Base-by-base conservation (phyloP, 2,113 vertebrate species). In the Conger conger region DNA sequence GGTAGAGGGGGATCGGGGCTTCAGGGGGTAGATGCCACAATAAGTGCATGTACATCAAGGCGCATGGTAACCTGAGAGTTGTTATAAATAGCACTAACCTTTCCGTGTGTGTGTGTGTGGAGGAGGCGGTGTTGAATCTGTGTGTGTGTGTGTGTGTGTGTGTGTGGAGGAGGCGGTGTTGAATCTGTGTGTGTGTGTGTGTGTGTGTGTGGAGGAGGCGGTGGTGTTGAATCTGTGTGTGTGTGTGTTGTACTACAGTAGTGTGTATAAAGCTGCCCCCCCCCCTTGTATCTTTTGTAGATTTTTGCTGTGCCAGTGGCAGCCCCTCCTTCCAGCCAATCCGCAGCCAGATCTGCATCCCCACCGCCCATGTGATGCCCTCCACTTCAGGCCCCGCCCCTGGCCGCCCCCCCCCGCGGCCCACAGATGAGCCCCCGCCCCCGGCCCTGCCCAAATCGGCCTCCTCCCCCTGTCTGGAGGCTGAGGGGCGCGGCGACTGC, bases 321-420 rank as follows among this genome's bases (percentile, higher is more conserved):
- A 93, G 96, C 87, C 94, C 96, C 11, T 96, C 97, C 86, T 99
- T 99, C 93, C 97, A 97, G 85, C 97, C 98, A 87, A 98, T 99
- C 93, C 96, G 94, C 93, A 96, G 95, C 92, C 98, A 98, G 89
- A 94, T 96, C 88, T 94, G 96, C 86, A 99, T 99, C 92, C 98
- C 98, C 80, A 99, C 98, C 86, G 98, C 98, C 90, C 98, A 98
- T 95, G 97, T 99, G 93, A 98, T 99, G 96, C 98, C 98, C 92
- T 99, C 98, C 90, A 99, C 97, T 0, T 90, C 97, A 91, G 96
- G 95, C 77, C 86, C 94, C 81, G 94, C 94, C 94, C 94, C 96
- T 91, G 94, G 95, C 86, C 97, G 96, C 90, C 92, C 92, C 87
- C 92, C 93, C 89, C 91, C 89, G 16, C 91, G 89, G 82, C 81